Conservation (phyloP, 1,140 invertebrate genomes). For the Bombus turneri region DNA sequence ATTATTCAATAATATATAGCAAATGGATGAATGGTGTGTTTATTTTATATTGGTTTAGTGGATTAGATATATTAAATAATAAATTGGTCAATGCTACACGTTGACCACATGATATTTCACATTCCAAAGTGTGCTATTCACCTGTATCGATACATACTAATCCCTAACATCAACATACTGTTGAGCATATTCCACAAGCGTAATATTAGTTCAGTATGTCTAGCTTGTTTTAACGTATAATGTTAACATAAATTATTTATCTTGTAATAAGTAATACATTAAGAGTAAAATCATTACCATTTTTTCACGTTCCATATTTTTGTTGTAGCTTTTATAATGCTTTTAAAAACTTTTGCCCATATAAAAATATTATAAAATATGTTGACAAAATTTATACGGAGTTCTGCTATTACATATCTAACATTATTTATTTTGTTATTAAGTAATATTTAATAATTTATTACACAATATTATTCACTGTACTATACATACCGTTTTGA, state of each 20-base stretch:
- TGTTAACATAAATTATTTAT: neutral
- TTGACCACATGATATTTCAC: neutral
- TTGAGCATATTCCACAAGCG: neutral
- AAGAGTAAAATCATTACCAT: neutral
- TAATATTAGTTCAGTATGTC: neutral
- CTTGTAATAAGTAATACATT: neutral
- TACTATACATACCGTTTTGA: neutral
- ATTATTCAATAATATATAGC: too few species aligned
- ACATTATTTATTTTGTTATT: neutral
- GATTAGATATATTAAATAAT: neutral
- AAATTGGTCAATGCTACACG: neutral
- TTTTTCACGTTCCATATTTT: neutral
- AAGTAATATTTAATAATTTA: neutral
- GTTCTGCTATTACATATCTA: neutral
- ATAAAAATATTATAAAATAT: neutral
- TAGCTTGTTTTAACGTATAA: neutral
- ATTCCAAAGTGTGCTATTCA: neutral
- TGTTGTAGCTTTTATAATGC: neutral
- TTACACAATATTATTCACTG: neutral
- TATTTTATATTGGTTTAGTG: neutral
- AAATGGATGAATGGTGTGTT: too few species aligned
- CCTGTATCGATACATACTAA: neutral
- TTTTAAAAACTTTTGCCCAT: too few species aligned
- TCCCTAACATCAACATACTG: neutral
- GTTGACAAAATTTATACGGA: neutral